Conservation (phyloP, 2,797 vertebrate genomes). For the Lacerta bilineata region DNA sequence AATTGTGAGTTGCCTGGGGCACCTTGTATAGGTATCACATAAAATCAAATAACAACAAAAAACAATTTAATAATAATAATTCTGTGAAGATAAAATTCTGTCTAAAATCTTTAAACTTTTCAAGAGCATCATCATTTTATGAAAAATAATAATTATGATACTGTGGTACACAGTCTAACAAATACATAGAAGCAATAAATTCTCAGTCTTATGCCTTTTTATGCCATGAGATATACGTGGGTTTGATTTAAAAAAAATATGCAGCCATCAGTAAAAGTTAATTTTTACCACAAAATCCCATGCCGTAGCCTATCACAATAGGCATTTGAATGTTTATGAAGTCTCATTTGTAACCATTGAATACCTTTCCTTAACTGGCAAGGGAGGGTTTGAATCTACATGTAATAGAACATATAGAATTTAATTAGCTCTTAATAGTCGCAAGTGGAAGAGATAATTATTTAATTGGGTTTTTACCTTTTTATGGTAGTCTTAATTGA, state of each 20-base stretch:
- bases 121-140: not conserved
- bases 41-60: too few species aligned
- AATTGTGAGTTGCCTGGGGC: too few species aligned
- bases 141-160: not conserved
- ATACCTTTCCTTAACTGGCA: slow-evolving; percentile 37
- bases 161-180: not conserved
- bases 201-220: not conserved
- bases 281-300: not conserved
- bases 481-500: slow-evolving; percentile 25
- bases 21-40: too few species aligned
- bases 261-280: not conserved
- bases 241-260: not conserved
- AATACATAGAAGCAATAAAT: not conserved
- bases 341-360: slow-evolving; percentile 32
- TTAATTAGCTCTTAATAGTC: slow-evolving; percentile 54
- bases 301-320: not conserved
- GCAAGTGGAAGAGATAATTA: slow-evolving; percentile 49
- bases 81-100: not conserved
- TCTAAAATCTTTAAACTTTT: not conserved
- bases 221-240: not conserved
- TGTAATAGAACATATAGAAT: slow-evolving; percentile 26
- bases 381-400: not conserved
- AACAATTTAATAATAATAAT: too few species aligned
- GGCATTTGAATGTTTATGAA: slow-evolving; percentile 24
- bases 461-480: slow-evolving; percentile 49